Conservation (phyloP, 2,797 vertebrate genomes). For the Enteromius afrohamiltoni region DNA sequence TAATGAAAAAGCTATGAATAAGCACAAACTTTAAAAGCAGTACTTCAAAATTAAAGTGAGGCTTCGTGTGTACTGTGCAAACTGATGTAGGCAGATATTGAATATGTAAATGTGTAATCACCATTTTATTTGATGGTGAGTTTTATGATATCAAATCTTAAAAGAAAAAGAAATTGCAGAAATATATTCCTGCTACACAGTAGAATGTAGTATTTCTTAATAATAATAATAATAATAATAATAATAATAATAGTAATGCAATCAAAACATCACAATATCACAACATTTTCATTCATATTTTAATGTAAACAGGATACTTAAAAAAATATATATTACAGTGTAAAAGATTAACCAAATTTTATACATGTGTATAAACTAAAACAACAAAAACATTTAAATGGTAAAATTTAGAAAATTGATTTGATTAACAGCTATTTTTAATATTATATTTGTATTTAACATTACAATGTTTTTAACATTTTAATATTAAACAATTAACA, state of each 20-base stretch:
- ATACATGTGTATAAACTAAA: too few relatives aligned
- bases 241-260: background rate
- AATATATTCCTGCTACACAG: background rate
- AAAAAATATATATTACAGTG: background rate
- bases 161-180: background rate
- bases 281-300: background rate
- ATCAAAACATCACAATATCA: background rate
- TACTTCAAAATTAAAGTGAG: background rate
- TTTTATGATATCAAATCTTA: background rate
- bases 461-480: background rate
- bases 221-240: background rate
- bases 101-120: background rate
- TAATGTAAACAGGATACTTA: background rate
- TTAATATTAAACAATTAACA: background rate
- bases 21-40: background rate
- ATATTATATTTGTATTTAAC: background rate
- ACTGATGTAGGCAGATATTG: background rate
- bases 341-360: background rate
- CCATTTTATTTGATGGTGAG: background rate
- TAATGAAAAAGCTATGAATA: background rate
- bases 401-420: background rate
- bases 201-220: background rate
- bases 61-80: too few relatives aligned
- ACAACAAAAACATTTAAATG: too few relatives aligned
- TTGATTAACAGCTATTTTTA: background rate